Evolutionary conservation across 2,113 vertebrate genomes (phyloP).

Genomic region (Anhinga rufa): DNA sequence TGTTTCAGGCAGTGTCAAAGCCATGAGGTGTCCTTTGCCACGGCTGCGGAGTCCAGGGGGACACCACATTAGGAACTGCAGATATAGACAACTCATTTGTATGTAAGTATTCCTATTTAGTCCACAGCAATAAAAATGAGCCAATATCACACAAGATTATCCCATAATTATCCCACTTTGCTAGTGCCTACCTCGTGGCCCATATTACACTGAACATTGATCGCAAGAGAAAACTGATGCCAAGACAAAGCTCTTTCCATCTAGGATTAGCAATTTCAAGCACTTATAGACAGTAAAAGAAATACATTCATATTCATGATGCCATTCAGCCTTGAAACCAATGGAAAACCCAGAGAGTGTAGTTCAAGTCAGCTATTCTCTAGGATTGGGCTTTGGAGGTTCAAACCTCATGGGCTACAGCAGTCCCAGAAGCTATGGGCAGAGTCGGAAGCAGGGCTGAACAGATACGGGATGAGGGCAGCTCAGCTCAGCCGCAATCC

Average conservation of each 20-base stretch:
- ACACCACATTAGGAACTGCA: fast-evolving
- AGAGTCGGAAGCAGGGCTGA: not conserved
- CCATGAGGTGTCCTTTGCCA: not conserved
- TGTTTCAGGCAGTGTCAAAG: not conserved
- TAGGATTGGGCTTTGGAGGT: not conserved
- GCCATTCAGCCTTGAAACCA: not conserved
- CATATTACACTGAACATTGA: not conserved
- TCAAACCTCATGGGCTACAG: not conserved
- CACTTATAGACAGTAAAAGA: not conserved
- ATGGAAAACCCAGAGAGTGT: not conserved
- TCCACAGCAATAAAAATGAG: not conserved
- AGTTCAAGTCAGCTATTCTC: fast-evolving
- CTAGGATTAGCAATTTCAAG: not conserved
- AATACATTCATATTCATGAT: not conserved
- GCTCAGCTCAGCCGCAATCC: not conserved
- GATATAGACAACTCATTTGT: fast-evolving
- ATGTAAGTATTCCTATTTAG: fast-evolving
- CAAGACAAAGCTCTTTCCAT: not conserved
- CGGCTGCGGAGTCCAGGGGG: fast-evolving
- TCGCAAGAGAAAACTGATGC: not conserved
- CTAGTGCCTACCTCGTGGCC: not conserved
- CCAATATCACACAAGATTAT: not conserved
- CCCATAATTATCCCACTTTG: not conserved
- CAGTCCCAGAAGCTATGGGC: not conserved
- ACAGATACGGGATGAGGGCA: not conserved